phyloP scores from a whole-genome alignment of 2,113 vertebrate species.

The Sorex fumeus region DNA sequence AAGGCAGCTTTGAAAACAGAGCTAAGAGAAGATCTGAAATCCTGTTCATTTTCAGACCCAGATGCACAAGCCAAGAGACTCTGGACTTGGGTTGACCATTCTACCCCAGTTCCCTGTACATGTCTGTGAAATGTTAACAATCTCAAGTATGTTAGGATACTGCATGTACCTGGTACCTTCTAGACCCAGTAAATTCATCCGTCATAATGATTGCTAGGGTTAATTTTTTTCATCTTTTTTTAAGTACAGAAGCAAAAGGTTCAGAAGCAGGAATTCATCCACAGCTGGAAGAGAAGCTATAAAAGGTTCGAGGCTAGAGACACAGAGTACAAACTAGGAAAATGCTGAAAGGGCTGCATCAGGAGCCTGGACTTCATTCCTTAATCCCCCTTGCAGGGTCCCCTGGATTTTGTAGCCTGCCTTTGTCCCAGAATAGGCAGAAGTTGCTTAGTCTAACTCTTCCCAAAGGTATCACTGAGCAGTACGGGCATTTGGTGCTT shows the following conservation, averaged over 20 bases:
- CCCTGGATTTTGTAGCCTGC: neutral
- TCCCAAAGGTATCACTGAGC: neutral
- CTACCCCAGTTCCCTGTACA: neutral
- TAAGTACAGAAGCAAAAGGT: slow-evolving; percentile 31
- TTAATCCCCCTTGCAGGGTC: rapidly evolving
- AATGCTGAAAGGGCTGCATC: neutral
- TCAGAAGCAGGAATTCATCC: neutral
- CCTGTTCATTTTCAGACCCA: neutral
- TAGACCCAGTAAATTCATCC: slow-evolving; percentile 39
- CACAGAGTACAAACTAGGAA: neutral
- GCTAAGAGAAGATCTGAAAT: neutral
- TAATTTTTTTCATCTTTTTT: slow-evolving; percentile 27
- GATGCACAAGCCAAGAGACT: neutral
- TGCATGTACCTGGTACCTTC: slow-evolving; percentile 12
- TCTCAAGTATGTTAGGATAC: neutral
- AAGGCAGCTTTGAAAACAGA: neutral
- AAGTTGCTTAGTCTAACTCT: neutral
- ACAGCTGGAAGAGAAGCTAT: neutral
- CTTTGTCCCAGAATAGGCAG: neutral
- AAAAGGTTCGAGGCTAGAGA: neutral
- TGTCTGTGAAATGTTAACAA: neutral
- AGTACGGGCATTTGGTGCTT: neutral
- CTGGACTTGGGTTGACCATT: neutral
- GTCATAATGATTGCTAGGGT: slow-evolving; percentile 2
- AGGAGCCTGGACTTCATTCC: neutral